Conservation (phyloP, 2,797 vertebrate species). For the Rhabdomys pumilio region DNA sequence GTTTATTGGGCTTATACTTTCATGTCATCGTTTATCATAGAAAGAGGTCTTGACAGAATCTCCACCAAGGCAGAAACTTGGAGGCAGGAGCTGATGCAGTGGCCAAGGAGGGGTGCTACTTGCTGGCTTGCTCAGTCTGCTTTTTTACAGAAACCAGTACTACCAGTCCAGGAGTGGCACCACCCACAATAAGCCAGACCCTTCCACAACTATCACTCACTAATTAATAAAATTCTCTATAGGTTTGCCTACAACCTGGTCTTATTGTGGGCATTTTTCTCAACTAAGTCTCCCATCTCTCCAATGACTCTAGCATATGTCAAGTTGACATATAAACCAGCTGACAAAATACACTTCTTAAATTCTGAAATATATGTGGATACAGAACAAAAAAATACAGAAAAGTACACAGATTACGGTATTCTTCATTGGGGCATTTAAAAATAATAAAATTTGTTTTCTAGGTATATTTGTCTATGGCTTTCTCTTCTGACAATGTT, state of each 20-base stretch:
- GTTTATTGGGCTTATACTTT: not conserved
- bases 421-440: constrained; percentile 1
- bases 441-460: constrained; percentile 42
- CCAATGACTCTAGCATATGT: not conserved
- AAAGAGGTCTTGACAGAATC: not conserved
- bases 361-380: constrained; percentile 14
- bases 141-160: not conserved
- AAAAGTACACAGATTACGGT: not conserved
- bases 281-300: not conserved
- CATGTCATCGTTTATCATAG: not conserved
- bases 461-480: not conserved
- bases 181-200: not conserved
- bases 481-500: constrained; percentile 38
- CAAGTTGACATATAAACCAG: not conserved
- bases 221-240: not conserved
- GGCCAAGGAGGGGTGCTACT: not conserved
- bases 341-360: not conserved
- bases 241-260: not conserved
- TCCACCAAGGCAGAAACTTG: not conserved
- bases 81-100: not conserved
- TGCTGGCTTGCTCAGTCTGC: not conserved
- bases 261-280: not conserved
- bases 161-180: not conserved
- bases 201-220: not conserved
- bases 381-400: not conserved